Conservation (phyloP, 2,113 vertebrate species). For the Hydropotes inermis region DNA sequence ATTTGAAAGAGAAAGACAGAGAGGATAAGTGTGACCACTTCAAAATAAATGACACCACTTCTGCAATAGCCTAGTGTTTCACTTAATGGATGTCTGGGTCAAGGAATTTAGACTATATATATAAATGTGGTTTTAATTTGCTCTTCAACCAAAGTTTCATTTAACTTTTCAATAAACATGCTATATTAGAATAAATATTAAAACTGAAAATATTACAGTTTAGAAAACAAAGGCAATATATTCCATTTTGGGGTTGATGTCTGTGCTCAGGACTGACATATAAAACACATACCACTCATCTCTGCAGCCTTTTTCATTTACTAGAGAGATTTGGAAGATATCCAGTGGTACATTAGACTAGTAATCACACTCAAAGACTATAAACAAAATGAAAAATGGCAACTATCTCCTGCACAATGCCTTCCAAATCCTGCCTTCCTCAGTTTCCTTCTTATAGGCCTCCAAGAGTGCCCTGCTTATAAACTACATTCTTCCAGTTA, state of each 20-base stretch:
- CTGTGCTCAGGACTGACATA: background rate
- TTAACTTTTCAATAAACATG: constrained; percentile 13
- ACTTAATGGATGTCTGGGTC: constrained; percentile 13
- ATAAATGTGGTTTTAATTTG: constrained; percentile 31
- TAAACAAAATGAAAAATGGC: constrained; percentile 12
- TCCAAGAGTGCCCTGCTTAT: background rate
- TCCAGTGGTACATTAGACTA: background rate
- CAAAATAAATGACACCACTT: background rate
- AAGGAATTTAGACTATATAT: constrained; percentile 29
- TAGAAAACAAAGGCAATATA: background rate
- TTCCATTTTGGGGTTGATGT: background rate
- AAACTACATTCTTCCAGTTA: background rate
- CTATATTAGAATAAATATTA: constrained; percentile 35
- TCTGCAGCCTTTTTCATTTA: constrained; percentile 24
- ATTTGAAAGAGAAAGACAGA: constrained; percentile 18
- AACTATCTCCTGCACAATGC: background rate
- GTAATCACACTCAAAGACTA: background rate
- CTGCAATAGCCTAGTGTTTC: background rate
- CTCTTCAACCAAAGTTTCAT: constrained; percentile 35
- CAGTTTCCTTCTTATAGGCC: background rate
- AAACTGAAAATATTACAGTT: constrained; percentile 28
- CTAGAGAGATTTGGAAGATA: constrained; percentile 26
- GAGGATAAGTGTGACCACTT: background rate
- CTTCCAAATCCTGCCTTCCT: background rate
- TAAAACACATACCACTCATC: background rate